Evolutionary conservation across 2,888 invertebrate genomes (phyloP), one percentile per base, ranked within the genome.

Genomic region (Gymnocheta viridis): DNA sequence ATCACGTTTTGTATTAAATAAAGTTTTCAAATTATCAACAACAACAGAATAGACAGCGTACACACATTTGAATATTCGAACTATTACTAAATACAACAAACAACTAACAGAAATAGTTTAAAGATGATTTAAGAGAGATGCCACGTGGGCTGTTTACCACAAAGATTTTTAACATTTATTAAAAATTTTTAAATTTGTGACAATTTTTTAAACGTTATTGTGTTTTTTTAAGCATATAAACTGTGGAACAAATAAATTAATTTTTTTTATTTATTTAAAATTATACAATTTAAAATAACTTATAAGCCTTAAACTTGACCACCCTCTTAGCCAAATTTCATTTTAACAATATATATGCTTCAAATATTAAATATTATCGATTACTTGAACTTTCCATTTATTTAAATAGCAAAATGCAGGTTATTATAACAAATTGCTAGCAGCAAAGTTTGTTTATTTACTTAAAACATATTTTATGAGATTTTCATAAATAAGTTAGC

Each of bases 1-100:
- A 91, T 91, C 91, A 91, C 91, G 91, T 91, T 90, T 90, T 90
- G 88, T 90, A 90, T 90, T 91, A 89, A 91, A 91, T 90, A 90
- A 91, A 91, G 89, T 91, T 91, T 90, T 90, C 90, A 90, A 90
- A 91, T 91, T 90, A 91, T 90, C 90, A 89, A 2, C 66, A n/a
- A 51, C 24, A 54, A 49, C 17, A 32, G 35, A 44, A 27, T 22
- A 76, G 29, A 56, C 44, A 70, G 14, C 9, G 10, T 44, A 44
- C 19, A 35, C 38, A 22, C n/a, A 9, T 41, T 12, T 49, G 58
- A 9, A 62, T 44, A n/a, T n/a, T n/a, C n/a, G 54, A 79, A 35
- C 44, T 56, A 32, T 17, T 56, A 56, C 17, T 35, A 27, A 6
- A 22, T 24, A 60, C 6, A 17, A 14, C n/a, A 62, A 51, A 9